Base-by-base conservation (phyloP, 2,113 vertebrate genomes). In the Emberiza fucata region DNA sequence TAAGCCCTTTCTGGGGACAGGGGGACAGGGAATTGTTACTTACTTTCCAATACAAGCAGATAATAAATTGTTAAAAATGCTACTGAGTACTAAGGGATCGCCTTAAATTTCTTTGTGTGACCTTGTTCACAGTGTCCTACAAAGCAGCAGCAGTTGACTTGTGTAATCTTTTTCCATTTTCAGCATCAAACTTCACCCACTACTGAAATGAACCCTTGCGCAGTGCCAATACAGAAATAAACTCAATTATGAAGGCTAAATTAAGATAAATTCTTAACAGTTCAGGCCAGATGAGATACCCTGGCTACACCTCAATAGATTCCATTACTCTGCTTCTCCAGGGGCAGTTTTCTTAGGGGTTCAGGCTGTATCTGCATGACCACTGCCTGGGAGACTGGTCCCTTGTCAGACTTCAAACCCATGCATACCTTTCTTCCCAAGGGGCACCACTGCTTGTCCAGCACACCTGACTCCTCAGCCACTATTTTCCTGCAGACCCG, bases 161-260 rank as follows among this genome's bases (percentile, higher is more conserved):
- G 92, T 83, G 44, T 88, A 86, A 95, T 88, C 86, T 92, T 96
- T 92, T 94, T 96, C 96, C 94, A 95, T 93, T 94, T 93, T 90
- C 95, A 95, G 95, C 82, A 78, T n/a, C 86, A 63, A 97, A 93
- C 95, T 95, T 93, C 82, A 93, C 51, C 42, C 25, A 14, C 60
- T 82, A 39, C 63, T 69, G 71, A 88, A 88, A 86, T 14, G 88
- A 88, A 83, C 54, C 57, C 75, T 90, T 88, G 29, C 1, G 0
- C 63, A 45, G 47, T 3, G 47, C 80, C 31, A 56, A 70, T 56
- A 93, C 88, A 92, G 64, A 97, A 96, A 96, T 88, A 94, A 97
- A 92, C 88, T 73, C 91, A 92, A 92, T 95, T 93, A 93, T 5
- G 11, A 75, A 59, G 28, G 72, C 88, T 96, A 93, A 95, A 90